Conservation (phyloP, 2,797 vertebrate genomes). For the Squalus acanthias region DNA sequence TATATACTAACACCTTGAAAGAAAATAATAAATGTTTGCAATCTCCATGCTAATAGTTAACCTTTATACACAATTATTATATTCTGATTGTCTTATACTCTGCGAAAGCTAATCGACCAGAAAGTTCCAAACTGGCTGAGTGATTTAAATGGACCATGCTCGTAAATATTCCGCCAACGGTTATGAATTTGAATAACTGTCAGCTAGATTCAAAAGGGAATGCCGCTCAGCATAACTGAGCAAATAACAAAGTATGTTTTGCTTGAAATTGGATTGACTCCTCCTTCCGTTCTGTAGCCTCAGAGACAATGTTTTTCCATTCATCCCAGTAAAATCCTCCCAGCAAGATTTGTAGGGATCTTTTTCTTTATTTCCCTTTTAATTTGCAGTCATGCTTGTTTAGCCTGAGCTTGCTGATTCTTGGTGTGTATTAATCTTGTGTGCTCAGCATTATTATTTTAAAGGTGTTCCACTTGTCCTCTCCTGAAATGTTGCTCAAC, state of each 20-base stretch:
- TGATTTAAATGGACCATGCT: background rate
- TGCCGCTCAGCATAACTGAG: background rate
- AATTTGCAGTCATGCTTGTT: background rate
- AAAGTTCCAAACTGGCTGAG: no score
- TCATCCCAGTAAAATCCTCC: background rate
- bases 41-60: background rate
- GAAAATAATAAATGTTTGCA: background rate
- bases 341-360: background rate
- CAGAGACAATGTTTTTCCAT: background rate
- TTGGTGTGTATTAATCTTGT: background rate
- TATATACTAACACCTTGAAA: background rate
- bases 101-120: background rate
- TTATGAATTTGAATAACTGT: background rate
- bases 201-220: background rate
- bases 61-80: background rate
- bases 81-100: background rate
- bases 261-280: background rate
- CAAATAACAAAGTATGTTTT: background rate
- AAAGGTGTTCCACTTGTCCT: no score
- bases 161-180: background rate
- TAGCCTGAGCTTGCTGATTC: background rate
- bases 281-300: background rate
- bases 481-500: no score
- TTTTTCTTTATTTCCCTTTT: background rate
- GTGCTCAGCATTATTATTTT: no score